phyloP scores from a whole-genome alignment of 2,797 vertebrate species.

The Botia kubotai region DNA sequence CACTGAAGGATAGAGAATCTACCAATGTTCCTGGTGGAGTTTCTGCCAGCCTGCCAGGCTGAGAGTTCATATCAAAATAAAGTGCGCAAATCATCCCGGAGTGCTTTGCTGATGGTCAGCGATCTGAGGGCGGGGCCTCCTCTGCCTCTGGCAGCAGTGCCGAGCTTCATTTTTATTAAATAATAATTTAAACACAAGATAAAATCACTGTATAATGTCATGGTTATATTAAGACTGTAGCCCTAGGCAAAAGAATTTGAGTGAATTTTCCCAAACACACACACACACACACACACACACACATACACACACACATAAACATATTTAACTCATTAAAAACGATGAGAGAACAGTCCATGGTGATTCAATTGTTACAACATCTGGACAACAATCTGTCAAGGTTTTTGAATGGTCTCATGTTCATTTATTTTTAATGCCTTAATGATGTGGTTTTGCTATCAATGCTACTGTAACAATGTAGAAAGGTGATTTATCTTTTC shows the following conservation, averaged over 20 bases:
- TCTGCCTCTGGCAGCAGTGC: not conserved
- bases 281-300: not conserved
- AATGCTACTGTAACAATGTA: not conserved
- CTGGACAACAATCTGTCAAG: slow-evolving; percentile 15
- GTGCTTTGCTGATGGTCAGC: slow-evolving; percentile 2
- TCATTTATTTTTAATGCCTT: slow-evolving; percentile 28
- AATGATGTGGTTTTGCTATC: slow-evolving; percentile 7
- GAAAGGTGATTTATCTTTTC: slow-evolving; percentile 14
- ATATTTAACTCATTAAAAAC: slow-evolving; percentile 1
- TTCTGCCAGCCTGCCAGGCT: slow-evolving; percentile 13
- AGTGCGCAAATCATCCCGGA: slow-evolving; percentile 24
- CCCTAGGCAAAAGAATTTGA: not conserved
- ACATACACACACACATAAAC: not conserved
- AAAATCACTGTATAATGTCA: slow-evolving; percentile 14
- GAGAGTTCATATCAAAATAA: slow-evolving; percentile 40
- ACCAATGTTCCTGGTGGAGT: slow-evolving; percentile 3
- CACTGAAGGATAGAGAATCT: slow-evolving; percentile 1
- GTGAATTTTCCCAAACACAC: not conserved
- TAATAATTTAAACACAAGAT: not conserved
- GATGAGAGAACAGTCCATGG: not conserved
- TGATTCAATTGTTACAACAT: slow-evolving; percentile 10
- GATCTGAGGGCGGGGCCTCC: not conserved
- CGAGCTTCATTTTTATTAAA: not conserved
- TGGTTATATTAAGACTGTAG: slow-evolving; percentile 20
- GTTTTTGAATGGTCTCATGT: not conserved